These are phyloP conservation scores for Arctocebus calabarensis DNA, from an alignment of 2,797 vertebrate genomes.

Conservation along the genomic window DNA sequence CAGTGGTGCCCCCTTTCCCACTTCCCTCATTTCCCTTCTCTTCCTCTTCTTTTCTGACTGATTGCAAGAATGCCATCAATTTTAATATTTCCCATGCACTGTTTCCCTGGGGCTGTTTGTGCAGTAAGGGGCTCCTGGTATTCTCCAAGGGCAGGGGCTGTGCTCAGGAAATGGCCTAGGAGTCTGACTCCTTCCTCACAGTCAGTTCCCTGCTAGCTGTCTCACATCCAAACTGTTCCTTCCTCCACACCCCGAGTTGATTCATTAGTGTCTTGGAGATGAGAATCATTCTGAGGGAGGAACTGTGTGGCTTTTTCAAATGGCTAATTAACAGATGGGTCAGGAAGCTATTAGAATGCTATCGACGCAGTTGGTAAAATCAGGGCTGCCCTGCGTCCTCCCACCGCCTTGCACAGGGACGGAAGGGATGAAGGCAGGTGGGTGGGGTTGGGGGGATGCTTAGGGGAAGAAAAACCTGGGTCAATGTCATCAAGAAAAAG, in stretches of 20 bases:
- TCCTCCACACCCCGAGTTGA: constrained; percentile 45
- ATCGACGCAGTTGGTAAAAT: neutral
- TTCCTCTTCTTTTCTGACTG: neutral
- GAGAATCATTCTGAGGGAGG: constrained; percentile 56
- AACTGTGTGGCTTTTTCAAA: constrained; percentile 3
- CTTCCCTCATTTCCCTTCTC: neutral
- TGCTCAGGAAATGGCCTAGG: neutral
- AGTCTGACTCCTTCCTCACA: neutral
- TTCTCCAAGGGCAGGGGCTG: neutral
- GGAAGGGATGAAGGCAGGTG: neutral
- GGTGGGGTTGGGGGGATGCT: neutral
- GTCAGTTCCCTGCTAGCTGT: neutral
- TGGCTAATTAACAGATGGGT: constrained; percentile 65
- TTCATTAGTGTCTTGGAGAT: constrained; percentile 66
- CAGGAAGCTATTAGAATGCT: constrained; percentile 50
- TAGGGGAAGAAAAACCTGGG: neutral
- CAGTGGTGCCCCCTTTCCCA: fast-evolving
- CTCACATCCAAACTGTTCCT: neutral
- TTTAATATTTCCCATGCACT: neutral
- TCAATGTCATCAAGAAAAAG: neutral
- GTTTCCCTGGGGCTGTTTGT: neutral
- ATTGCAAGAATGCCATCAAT: fast-evolving
- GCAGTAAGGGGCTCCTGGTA: neutral
- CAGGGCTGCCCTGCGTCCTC: neutral
- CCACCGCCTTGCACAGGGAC: neutral